Conservation (phyloP, 2,113 vertebrate genomes). For the Pungitius pungitius region DNA sequence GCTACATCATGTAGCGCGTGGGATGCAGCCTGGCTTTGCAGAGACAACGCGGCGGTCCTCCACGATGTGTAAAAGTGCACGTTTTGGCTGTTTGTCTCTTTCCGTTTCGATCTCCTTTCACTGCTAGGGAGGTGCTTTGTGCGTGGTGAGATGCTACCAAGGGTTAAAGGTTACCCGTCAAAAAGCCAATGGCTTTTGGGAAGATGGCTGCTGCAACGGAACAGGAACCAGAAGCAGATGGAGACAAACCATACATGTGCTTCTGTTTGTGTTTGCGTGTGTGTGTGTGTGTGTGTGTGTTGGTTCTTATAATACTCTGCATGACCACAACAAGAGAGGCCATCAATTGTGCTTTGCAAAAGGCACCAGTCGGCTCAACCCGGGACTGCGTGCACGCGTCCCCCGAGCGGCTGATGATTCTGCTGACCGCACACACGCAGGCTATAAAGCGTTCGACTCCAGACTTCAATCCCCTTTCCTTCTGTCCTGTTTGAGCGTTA, state of each 20-base stretch:
- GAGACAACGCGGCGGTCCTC: background rate
- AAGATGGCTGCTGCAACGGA: background rate
- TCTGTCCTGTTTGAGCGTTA: slow-evolving; percentile 59
- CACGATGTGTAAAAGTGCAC: background rate
- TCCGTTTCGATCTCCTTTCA: background rate
- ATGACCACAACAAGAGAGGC: slow-evolving; percentile 46
- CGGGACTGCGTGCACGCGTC: slow-evolving; percentile 50
- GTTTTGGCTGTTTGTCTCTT: background rate
- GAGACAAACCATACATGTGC: background rate
- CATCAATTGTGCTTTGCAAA: slow-evolving; percentile 31
- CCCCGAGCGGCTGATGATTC: slow-evolving; percentile 45
- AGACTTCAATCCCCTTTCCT: slow-evolving; percentile 38
- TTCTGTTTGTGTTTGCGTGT: slow-evolving; percentile 14
- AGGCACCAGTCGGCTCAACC: slow-evolving; percentile 28
- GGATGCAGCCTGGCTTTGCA: slow-evolving; percentile 3
- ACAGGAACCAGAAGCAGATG: background rate
- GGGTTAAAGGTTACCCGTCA: background rate
- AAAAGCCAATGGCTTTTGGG: background rate
- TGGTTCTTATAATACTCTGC: slow-evolving; percentile 9
- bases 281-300: background rate
- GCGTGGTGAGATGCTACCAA: background rate
- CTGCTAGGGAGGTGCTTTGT: background rate
- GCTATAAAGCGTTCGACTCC: slow-evolving; percentile 62
- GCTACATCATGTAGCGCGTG: background rate
- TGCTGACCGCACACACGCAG: slow-evolving; percentile 71